A percentile compares a stretch with the other conserved stretches of the same genome.
Conservation (phyloP, 2,113 vertebrate genomes). For the Dendrocopos noguchii region DNA sequence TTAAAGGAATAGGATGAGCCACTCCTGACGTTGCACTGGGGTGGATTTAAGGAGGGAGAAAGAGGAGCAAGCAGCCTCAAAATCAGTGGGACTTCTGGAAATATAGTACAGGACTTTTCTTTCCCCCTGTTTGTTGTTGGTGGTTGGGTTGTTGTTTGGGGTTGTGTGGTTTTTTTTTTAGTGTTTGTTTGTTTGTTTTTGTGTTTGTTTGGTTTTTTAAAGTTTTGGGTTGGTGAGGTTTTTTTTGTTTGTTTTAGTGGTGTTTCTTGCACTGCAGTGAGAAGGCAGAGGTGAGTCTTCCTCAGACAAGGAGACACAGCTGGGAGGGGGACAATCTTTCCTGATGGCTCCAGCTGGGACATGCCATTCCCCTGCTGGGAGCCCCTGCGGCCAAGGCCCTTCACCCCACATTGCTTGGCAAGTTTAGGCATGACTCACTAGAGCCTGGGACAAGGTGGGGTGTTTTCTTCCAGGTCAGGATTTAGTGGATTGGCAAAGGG, state of each 20-base stretch:
- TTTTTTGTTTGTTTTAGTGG: no score
- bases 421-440: not conserved
- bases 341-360: fast-evolving
- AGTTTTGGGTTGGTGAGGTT: no score
- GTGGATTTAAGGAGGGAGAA: not conserved
- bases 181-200: no score
- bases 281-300: not conserved
- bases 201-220: not conserved
- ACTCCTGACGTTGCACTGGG: no score
- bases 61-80: not conserved
- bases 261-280: not conserved
- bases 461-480: constrained; percentile 40
- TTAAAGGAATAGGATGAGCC: not conserved
- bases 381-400: not conserved
- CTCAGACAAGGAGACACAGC: not conserved
- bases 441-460: constrained; percentile 16
- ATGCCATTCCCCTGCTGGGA: fast-evolving
- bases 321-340: not conserved
- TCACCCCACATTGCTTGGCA: not conserved
- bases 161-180: no score
- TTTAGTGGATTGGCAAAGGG: constrained; percentile 39
- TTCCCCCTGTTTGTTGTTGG: no score
- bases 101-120: not conserved
- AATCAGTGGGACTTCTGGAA: not conserved
- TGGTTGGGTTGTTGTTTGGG: no score